Evolutionary conservation across 2,797 vertebrate species (phyloP), one percentile per base, ranked within the genome.

Genomic region (Emys orbicularis): DNA sequence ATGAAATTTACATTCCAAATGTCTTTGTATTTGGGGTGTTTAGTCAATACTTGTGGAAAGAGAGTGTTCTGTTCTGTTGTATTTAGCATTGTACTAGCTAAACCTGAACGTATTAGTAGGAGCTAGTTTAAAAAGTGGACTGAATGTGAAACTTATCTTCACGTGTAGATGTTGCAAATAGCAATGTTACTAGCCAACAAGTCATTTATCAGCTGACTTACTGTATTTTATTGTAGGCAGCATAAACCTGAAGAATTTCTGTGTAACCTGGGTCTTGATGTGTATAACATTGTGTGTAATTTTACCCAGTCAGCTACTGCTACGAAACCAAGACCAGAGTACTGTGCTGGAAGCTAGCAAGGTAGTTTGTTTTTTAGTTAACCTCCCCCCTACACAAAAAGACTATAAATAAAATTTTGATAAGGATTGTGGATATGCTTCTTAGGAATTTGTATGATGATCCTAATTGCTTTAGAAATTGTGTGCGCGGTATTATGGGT

Each of bases 161-260:
- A 94, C 74, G 97, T 89, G 95, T 88, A 92, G 97, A 98, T 76
- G 84, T 96, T 4, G 79, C 81, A 93, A 56, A 79, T 90, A 93
- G 76, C 31, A 65, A 50, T 88, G 82, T 90, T 90, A 94, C 34
- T 52, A 80, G 85, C 92, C 95, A 68, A 34, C 37, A 92, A 90
- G 86, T 86, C 89, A 10, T 79, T 93, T 93, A 90, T n/a, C 88
- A 90, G 89, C 93, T 84, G 4, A 83, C 91, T 91, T 95, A 85
- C 94, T 92, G 92, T 90, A 3, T 94, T 76, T 91, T 91, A 8
- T 96, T 96, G 29, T 74, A 96, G 95, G 90, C 81, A 94, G 87
- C 54, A 92, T 54, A 93, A 88, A 80, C 61, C 94, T 98, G 92
- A 98, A 98, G 97, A 98, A 96, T 96, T 87, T 97, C 87, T 98